Conservation (phyloP, 2,888 invertebrate species). For the Petrolisthes cinctipes region DNA sequence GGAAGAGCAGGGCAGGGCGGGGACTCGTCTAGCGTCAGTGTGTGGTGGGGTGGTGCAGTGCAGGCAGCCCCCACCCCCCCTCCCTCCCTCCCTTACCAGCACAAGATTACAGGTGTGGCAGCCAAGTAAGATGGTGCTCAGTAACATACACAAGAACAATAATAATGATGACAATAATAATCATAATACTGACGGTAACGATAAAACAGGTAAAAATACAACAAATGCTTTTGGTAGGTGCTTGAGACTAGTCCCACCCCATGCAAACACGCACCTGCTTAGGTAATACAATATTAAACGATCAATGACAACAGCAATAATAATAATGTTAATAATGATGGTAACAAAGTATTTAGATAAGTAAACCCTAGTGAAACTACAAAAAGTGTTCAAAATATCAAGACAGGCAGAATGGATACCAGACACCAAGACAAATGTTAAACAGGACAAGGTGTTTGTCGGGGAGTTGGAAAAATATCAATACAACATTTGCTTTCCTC, state of each 20-base stretch:
- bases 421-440: conserved; percentile 5
- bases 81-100: neutral
- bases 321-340: neutral
- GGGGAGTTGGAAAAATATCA: no score
- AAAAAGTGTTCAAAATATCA: neutral
- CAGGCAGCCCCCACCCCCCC: no score
- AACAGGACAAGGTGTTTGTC: neutral
- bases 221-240: neutral
- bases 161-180: neutral
- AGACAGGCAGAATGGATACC: neutral
- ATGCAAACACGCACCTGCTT: neutral
- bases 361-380: neutral
- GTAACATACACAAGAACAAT: conserved; percentile 10
- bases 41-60: no score
- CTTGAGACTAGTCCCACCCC: neutral
- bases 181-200: neutral
- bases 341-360: neutral
- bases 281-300: neutral
- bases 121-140: conserved; percentile 14
- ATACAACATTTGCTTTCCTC: no score
- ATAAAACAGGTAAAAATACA: neutral
- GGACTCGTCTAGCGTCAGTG: no score
- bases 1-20: no score
- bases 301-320: neutral
- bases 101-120: conserved; percentile 14